Evolutionary conservation across 2,797 vertebrate genomes (phyloP), one percentile per base, ranked within the genome.

Genomic region (Enteromius mattozi): DNA sequence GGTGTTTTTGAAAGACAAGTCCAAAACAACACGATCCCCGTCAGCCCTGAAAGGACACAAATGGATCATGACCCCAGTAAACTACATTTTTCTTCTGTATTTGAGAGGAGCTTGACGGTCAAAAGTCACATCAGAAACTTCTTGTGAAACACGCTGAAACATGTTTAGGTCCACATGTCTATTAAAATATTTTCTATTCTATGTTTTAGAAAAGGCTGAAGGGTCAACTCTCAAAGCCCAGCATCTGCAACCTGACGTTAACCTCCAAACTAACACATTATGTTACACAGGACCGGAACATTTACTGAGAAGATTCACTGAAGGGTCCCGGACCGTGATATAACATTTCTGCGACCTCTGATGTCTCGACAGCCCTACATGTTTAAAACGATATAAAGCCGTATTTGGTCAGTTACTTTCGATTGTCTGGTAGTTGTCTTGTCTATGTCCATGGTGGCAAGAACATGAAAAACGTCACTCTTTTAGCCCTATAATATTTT

Each of bases 1-100:
- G 16, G 5, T 63, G 37, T 82, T 82, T 56, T 35, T 24, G 24
- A 75, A 75, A 63, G 35, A 30, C 79, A 59, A 27, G 35, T 33
- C 47, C 2, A 75, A 76, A 68, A 68, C 47, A 63, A 59, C 63
- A 59, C 24, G 30, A 47, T 9, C 17, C 16, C 65, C 17, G 49
- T 78, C 74, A 21, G 47, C 16, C 33, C n/a, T 35, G 61, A 45
- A 63, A 30, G 4, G 1, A 13, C 42, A 27, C 59, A 14, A 61
- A 40, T 1, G 7, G 40, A 82, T 21, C 63, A 24, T 51, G 30
- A 54, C 63, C 54, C 14, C 54, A 42, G 72, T 8, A 19, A 33
- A 37, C 56, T 45, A 12, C 12, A 78, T 78, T 30, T 51, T 33
- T 16, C 7, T 49, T 37, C 19, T 37, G 21, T 7, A n/a, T 54